Percentiles rank a stretch among this genome's conserved stretches.
Conservation (phyloP, 2,888 invertebrate genomes). For the Cheilosia scutellata region DNA sequence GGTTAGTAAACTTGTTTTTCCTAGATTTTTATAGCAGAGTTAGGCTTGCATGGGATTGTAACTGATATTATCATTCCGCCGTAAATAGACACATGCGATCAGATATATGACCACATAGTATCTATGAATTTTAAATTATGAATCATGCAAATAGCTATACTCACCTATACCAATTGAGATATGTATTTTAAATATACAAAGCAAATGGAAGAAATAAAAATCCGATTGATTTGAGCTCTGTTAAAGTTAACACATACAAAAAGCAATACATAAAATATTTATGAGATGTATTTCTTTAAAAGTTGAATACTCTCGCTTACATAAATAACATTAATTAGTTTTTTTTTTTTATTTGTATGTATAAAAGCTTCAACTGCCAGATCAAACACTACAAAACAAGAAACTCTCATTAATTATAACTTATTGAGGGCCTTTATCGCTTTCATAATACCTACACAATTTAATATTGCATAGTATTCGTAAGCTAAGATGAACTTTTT, state of each 20-base stretch:
- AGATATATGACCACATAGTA: constrained; percentile 28
- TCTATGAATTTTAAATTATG: constrained; percentile 39
- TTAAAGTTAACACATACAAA: background rate
- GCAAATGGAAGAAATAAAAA: background rate
- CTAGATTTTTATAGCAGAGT: constrained; percentile 1
- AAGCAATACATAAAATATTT: background rate
- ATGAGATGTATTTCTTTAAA: background rate
- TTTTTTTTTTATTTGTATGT: background rate
- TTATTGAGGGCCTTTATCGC: too few species aligned
- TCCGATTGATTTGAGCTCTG: background rate
- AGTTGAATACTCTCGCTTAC: background rate
- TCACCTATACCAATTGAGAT: background rate
- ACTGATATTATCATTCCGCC: constrained; percentile 23
- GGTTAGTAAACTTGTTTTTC: constrained; percentile 30
- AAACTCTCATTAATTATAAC: too few species aligned
- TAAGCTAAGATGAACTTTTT: too few species aligned
- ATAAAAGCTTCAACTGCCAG: too few species aligned
- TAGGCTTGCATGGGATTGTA: constrained; percentile 10
- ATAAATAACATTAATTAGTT: background rate
- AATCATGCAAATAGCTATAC: constrained; percentile 25
- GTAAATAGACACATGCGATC: constrained; percentile 40
- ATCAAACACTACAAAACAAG: too few species aligned
- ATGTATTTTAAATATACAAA: background rate
- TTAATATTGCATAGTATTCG: too few species aligned
- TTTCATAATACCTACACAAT: too few species aligned